Base-by-base conservation (phyloP, 1,140 invertebrate genomes). In the Aporrectodea caliginosa region DNA sequence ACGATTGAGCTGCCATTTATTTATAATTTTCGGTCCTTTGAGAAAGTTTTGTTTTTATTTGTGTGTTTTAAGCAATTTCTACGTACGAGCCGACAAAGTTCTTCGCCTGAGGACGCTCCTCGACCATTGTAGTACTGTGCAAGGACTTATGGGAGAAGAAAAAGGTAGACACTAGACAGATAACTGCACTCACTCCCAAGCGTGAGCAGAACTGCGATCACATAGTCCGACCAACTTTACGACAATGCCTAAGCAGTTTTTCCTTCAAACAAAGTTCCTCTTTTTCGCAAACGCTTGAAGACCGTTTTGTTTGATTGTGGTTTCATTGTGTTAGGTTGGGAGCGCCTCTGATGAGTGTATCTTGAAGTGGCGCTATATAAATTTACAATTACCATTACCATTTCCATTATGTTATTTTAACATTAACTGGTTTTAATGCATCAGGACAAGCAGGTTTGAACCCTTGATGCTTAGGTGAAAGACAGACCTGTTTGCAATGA, bases 21-120 rank as follows among this genome's bases (percentile, higher is more conserved):
- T n/a, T n/a, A n/a, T n/a, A n/a, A n/a, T n/a, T n/a, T n/a, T n/a
- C n/a, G n/a, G n/a, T n/a, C n/a, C n/a, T n/a, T n/a, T n/a, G n/a
- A n/a, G n/a, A n/a, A n/a, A n/a, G n/a, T 32, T 29, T 72, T 72
- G 16, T 27, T 31, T 75, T 33, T 6, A 16, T 31, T 12, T 73
- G 32, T 30, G 14, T 34, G 14, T 22, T 30, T 73, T n/a, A n/a
- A 81, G 80, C 31, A 79, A 75, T 33, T 75, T 94, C 79, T 98
- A 93, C 90, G 96, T 98, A 27, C 91, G 94, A 83, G 95, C 95
- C 14, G 94, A 97, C 89, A 92, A 94, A 83, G 95, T 98, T n/a
- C 96, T 98, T 95, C 94, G 96, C 87, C 90, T 98, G 35, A 90
- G 97, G 75, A 93, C 92, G 80, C 88, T 97, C 72, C 90, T 98